A percentile compares a stretch with the other conserved stretches of the same genome.
These are phyloP conservation scores for Drosophila cognata DNA, from an alignment of 2,888 invertebrate genomes.

Conservation along the genomic window DNA sequence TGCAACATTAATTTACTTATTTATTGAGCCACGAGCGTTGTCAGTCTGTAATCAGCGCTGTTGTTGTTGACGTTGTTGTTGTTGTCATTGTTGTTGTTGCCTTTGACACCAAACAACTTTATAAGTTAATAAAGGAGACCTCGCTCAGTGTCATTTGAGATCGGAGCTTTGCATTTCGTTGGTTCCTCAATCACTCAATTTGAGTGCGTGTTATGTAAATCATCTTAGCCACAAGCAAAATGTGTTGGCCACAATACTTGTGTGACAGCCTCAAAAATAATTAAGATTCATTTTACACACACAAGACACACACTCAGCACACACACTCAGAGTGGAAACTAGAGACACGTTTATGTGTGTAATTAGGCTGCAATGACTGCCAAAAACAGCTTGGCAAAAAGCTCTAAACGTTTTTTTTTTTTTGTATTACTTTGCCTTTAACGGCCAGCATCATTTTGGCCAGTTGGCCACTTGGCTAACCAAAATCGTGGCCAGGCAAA, in stretches of 20 bases:
- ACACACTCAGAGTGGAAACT: constrained; percentile 6
- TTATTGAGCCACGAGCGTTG: constrained; percentile 38
- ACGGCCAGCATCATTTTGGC: constrained; percentile 3
- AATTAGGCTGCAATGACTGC: constrained; percentile 73
- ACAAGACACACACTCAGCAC: constrained; percentile 6
- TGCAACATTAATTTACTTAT: constrained; percentile 22
- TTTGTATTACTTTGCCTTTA: constrained; percentile 47
- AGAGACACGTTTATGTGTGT: constrained; percentile 30
- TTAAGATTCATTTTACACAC: constrained; percentile 47
- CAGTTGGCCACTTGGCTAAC: constrained; percentile 32
- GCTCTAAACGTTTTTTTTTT: constrained; percentile 64
- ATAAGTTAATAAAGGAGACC: constrained; percentile 45
- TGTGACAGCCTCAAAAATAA: constrained; percentile 38
- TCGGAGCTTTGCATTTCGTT: constrained; percentile 31
- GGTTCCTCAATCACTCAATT: constrained; percentile 64
- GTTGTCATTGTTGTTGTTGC: constrained; percentile 44
- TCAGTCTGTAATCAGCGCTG: constrained; percentile 40
- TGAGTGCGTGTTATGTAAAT: constrained; percentile 54
- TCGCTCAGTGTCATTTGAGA: constrained; percentile 45
- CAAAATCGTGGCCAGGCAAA: constrained; percentile 68
- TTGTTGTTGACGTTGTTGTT: constrained; percentile 41
- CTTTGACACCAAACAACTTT: constrained; percentile 66
- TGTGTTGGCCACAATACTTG: constrained; percentile 19
- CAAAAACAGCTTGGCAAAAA: constrained; percentile 62
- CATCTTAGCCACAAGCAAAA: constrained; percentile 27